Evolutionary conservation across 2,113 vertebrate genomes (phyloP), one percentile per base, ranked within the genome.

Genomic region (Tauraco erythrolophus): DNA sequence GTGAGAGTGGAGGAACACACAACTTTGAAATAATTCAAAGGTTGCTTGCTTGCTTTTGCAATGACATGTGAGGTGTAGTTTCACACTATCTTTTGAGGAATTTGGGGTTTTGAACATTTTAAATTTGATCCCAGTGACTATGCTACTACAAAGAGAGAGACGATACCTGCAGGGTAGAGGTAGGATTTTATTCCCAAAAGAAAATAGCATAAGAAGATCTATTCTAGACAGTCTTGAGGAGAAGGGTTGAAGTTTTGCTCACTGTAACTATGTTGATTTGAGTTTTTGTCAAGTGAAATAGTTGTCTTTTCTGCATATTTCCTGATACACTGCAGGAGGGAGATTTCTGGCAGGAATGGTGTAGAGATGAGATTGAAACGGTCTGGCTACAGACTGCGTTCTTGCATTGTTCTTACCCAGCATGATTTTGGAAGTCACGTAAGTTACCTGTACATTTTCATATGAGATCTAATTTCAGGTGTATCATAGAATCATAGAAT

Each of bases 71-170:
- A 92, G 41, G 16, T 72, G 14, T 35, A 88, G 66, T 72, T 92
- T 88, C 79, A 76, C 14, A 4, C 8, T 57, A 37, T 8, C 31
- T 91, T 96, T 70, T 94, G 89, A 93, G 78, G 75, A 95, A 80
- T 90, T 88, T 56, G 23, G 35, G 43, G 66, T 4, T 93, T 92
- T 91, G 76, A 92, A 91, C 83, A 93, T 92, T 93, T 97, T 93
- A 84, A 92, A 95, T 71, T 68, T 66, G 48, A 56, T 92, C 43
- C 37, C 43, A 84, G 69, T 68, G 56, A 81, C 65, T 87, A 14
- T 37, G n/a, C 31, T 58, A n/a, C 72, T 88, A 58, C 71, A 78
- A 95, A 94, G 65, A 81, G 77, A 87, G 22, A 94, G 84, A 91
- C 23, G 57, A 92, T 87, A 82, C 72, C 94, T 94, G 74, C 66